Evolutionary conservation across 2,888 invertebrate species (phyloP), one percentile per base, ranked within the genome.

Genomic region (Ormyrus labotus): DNA sequence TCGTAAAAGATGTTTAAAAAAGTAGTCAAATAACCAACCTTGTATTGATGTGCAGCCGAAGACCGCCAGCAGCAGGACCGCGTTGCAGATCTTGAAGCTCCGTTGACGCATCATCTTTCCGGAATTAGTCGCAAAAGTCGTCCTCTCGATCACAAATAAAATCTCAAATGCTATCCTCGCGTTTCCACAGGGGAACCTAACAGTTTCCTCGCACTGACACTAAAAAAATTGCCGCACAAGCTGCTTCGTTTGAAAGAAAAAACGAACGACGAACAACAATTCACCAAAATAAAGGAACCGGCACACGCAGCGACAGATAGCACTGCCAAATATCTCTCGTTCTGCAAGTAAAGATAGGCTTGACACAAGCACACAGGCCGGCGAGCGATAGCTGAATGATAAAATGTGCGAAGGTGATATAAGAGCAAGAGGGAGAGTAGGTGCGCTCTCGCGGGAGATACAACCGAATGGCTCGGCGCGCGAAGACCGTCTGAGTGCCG

Each of bases 391-490:
- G 47, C 57, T 45, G n/a, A 69, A 1, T n/a, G 57, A 58, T 34
- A 47, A 7, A 10, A 34, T 13, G 50, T 34, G 34, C 34, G 34
- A 34, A 34, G 34, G 34, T 60, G n/a, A 9, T 51, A 50, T 51
- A 47, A 50, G 19, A 51, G 50, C 19, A 34, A 34, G 34, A 34
- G 51, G 34, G 19, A n/a, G 50, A 19, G 13, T 5, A 47, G 64
- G 13, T 47, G 9, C 55, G 48, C 48, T 55, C 34, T 34, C 64
- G 57, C 34, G 63, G 7, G n/a, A 10, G 10, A 61, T 60, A 74
- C 78, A 13, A 80, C 82, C 82, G 78, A 69, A 51, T 76, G 53
- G 75, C 81, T 82, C 82, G 82, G 70, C 82, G 81, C 82, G 75
- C 81, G 45, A 76, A 82, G 78, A 81, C 82, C 82, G 80, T 82